These are phyloP conservation scores for Microctonus aethiopoides DNA, from an alignment of 2,888 invertebrate species.

Conservation along the genomic window DNA sequence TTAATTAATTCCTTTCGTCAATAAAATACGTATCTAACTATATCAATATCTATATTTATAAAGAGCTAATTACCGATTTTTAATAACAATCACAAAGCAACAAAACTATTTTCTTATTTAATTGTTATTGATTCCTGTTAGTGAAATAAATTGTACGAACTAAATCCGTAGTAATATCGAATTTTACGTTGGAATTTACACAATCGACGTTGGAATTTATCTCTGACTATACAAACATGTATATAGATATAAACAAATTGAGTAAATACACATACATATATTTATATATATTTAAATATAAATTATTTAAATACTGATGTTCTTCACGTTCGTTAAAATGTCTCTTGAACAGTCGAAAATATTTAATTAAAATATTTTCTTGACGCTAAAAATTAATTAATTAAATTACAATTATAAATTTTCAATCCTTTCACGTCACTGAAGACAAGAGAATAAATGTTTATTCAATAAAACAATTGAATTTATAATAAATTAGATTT, in stretches of 20 bases:
- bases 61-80: background rate
- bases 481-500: no score
- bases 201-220: background rate
- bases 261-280: no score
- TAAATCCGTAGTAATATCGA: slow-evolving; percentile 17
- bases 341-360: background rate
- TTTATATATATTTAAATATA: background rate
- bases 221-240: background rate
- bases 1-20: background rate
- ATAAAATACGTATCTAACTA: no score
- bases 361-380: background rate
- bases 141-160: slow-evolving; percentile 11
- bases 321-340: background rate
- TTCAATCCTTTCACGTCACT: no score
- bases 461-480: no score
- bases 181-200: slow-evolving; percentile 8
- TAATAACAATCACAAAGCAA: slow-evolving; percentile 24
- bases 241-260: no score
- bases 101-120: slow-evolving; percentile 17
- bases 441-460: no score
- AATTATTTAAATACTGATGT: background rate
- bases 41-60: slow-evolving; percentile 15
- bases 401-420: no score
- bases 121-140: slow-evolving; percentile 24
- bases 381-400: background rate